A percentile compares a stretch with the other conserved stretches of the same genome.
Evolutionary conservation across 2,797 vertebrate genomes (phyloP).

Genomic region (Hipposideros larvatus): DNA sequence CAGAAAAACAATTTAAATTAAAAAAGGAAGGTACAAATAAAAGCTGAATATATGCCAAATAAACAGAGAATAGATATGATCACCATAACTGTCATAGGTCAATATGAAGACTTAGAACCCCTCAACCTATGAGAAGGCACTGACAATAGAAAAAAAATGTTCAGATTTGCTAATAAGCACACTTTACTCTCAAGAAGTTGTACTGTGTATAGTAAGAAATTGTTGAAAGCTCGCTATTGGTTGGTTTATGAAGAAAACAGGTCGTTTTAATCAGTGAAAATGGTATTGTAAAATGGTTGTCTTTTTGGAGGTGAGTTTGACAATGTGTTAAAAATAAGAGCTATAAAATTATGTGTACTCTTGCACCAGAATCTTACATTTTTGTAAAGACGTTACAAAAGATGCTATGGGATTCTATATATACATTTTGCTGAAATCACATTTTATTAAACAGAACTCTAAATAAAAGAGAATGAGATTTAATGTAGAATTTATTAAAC

Average conservation of each 20-base stretch:
- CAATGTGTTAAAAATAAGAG: not conserved
- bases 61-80: too few relatives aligned
- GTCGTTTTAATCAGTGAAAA: not conserved
- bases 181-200: not conserved
- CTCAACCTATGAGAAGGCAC: not conserved
- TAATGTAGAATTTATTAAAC: not conserved
- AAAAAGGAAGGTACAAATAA: not conserved
- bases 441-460: constrained; percentile 29
- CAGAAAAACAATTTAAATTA: not conserved
- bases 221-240: not conserved
- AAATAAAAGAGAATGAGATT: not conserved
- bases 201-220: not conserved
- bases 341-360: constrained; percentile 6
- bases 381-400: not conserved
- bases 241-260: not conserved
- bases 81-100: not conserved
- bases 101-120: not conserved
- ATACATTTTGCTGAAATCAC: not conserved
- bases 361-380: not conserved
- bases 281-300: not conserved
- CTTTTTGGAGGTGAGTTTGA: not conserved
- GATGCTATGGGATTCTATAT: not conserved
- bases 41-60: not conserved
- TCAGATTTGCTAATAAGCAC: not conserved
- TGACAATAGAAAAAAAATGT: not conserved